A percentile compares a stretch with the other conserved stretches of the same genome.
Conservation (phyloP, 2,113 vertebrate genomes). For the Microtus oregoni region DNA sequence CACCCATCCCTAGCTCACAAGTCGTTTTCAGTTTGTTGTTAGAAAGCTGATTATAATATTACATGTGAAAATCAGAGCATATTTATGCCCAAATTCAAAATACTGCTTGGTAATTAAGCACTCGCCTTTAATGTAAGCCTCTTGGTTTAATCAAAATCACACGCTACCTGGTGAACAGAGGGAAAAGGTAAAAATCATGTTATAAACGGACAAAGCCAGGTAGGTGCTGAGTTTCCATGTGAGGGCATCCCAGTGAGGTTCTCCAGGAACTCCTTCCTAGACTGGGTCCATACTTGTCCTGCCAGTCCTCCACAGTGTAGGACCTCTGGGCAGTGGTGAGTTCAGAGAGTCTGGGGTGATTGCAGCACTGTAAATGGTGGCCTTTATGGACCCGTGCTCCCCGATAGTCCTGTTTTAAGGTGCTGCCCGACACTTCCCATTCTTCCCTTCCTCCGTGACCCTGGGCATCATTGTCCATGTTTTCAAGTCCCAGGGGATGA, state of each 20-base stretch:
- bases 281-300: neutral
- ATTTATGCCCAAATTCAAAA: slow-evolving; percentile 15
- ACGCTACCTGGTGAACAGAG: neutral
- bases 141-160: slow-evolving; percentile 29
- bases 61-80: neutral
- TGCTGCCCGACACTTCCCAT: neutral
- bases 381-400: neutral
- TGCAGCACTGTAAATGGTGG: neutral
- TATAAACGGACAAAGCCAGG: neutral
- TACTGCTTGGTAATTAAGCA: slow-evolving; percentile 33
- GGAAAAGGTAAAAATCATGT: neutral
- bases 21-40: neutral
- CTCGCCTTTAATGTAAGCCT: neutral
- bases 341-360: neutral
- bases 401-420: neutral
- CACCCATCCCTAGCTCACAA: neutral
- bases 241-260: neutral
- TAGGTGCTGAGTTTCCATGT: neutral
- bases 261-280: neutral
- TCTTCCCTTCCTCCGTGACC: neutral
- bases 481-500: neutral
- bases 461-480: neutral
- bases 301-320: neutral
- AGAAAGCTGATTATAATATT: slow-evolving; percentile 7
- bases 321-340: neutral